phyloP scores from a whole-genome alignment of 23 tunicate genomes.

The Ascidia mentula region DNA sequence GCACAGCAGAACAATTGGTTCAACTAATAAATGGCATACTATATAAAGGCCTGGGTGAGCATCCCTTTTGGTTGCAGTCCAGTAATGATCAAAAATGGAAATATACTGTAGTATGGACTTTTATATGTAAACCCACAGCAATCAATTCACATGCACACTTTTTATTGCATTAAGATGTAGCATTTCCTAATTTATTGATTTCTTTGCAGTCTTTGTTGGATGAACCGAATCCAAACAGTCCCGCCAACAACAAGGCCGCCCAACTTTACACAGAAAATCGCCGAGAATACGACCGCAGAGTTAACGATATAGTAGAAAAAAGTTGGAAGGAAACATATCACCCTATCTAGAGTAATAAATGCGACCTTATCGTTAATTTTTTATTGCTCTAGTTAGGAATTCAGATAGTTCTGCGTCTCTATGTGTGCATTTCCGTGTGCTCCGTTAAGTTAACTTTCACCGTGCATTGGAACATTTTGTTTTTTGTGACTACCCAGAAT shows the following conservation, averaged over 20 bases:
- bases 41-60: too few species aligned
- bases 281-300: conserved; percentile 91
- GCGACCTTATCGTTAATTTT: neutral
- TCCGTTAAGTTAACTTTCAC: neutral
- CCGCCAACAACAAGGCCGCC: conserved; percentile 99
- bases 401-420: neutral
- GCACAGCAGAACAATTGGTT: too few species aligned
- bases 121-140: too few species aligned
- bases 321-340: conserved; percentile 67
- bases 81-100: too few species aligned
- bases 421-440: neutral
- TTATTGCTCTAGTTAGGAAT: neutral
- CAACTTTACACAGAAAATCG: conserved; percentile 89
- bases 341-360: too few species aligned
- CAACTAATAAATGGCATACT: too few species aligned
- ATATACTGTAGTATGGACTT: too few species aligned
- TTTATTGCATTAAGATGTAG: neutral
- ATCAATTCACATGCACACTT: neutral
- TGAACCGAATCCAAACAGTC: conserved; percentile 99
- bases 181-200: neutral
- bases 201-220: conserved; percentile 84
- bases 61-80: too few species aligned
- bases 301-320: conserved; percentile 78
- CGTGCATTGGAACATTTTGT: neutral
- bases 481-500: neutral